These are phyloP conservation scores for Phasianus colchicus DNA, from an alignment of 2,113 vertebrate species.

Conservation along the genomic window DNA sequence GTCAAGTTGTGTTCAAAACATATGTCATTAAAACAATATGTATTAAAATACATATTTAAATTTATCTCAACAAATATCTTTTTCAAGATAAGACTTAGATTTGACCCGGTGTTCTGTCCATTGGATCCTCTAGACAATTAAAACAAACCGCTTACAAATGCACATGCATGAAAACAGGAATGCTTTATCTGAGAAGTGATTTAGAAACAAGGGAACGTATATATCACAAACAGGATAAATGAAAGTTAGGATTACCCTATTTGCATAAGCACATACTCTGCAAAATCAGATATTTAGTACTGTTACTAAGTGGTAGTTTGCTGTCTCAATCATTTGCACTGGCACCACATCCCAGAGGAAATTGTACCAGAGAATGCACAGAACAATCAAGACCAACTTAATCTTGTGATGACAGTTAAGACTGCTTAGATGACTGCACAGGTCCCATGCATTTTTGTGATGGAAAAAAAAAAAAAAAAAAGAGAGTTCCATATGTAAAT, in stretches of 20 bases:
- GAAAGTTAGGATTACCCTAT: not conserved
- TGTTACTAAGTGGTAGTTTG: not conserved
- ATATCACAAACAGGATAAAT: not conserved
- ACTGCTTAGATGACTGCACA: not conserved
- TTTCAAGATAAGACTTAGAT: not conserved
- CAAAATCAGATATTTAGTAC: not conserved
- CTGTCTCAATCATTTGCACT: not conserved
- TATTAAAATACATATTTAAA: no score
- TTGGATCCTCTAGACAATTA: not conserved
- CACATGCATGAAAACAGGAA: not conserved
- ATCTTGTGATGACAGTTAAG: not conserved
- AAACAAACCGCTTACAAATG: not conserved
- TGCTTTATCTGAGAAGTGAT: not conserved
- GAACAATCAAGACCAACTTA: not conserved
- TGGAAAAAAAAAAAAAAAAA: not conserved
- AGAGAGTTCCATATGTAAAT: not conserved
- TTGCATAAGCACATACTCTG: not conserved
- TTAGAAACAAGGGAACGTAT: not conserved
- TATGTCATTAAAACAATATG: not conserved
- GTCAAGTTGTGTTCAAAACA: slow-evolving; percentile 27
- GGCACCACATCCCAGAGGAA: not conserved
- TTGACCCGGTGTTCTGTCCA: not conserved
- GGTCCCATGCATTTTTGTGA: not conserved
- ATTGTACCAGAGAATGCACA: not conserved
- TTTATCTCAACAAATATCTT: not conserved